A percentile compares a stretch with the other conserved stretches of the same genome.
Conservation (phyloP, 1,140 invertebrate species). For the Ooceraea biroi region DNA sequence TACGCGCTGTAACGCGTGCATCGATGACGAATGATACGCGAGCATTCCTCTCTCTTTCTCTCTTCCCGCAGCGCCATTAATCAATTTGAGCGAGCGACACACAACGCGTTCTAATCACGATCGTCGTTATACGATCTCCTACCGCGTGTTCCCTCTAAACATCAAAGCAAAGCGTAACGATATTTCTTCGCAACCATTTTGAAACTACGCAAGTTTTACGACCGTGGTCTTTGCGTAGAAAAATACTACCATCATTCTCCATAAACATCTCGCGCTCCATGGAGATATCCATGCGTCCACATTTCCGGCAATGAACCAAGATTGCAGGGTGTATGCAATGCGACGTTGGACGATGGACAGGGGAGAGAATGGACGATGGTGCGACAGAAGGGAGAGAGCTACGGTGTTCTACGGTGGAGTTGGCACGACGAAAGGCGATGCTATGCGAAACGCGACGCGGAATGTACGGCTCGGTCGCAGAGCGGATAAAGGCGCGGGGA, state of each 20-base stretch:
- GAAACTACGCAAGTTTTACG: not conserved
- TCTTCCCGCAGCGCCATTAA: slow-evolving; percentile 58
- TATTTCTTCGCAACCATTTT: not conserved
- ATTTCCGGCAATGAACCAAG: slow-evolving; percentile 18
- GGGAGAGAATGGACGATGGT: not conserved
- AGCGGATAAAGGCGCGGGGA: slow-evolving; percentile 62
- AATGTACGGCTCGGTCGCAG: slow-evolving; percentile 42
- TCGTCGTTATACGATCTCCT: not conserved
- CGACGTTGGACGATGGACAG: slow-evolving; percentile 9
- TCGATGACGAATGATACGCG: slow-evolving; percentile 73
- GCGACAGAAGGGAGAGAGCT: not conserved
- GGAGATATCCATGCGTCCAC: not conserved
- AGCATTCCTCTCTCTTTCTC: slow-evolving; percentile 27
- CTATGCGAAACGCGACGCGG: slow-evolving; percentile 45
- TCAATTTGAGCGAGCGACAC: slow-evolving; percentile 54
- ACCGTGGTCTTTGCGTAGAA: not conserved
- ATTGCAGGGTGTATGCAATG: slow-evolving; percentile 14
- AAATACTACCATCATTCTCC: not conserved
- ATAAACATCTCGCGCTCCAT: not conserved
- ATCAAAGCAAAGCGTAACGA: not conserved
- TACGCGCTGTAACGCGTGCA: slow-evolving; percentile 57
- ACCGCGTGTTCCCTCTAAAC: not conserved
- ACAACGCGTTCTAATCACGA: slow-evolving; percentile 11
- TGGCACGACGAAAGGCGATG: slow-evolving; percentile 51
- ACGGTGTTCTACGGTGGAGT: slow-evolving; percentile 13